Evolutionary conservation across 1,140 invertebrate genomes (phyloP).

Genomic region (Lucilia cuprina): DNA sequence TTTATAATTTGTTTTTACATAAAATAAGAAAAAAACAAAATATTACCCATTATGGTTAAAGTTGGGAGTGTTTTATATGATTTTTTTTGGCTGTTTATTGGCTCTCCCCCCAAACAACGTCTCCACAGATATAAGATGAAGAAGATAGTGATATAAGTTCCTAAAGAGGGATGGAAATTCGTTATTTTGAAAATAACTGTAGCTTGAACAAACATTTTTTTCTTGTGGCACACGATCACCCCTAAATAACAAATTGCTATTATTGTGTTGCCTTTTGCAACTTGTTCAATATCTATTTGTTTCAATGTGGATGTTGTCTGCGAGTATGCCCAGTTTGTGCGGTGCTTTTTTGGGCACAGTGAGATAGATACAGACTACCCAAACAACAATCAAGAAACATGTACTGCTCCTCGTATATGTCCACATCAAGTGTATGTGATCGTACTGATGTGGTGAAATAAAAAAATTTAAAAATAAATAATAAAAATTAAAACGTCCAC

Average conservation of each 20-base stretch:
- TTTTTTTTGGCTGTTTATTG: not conserved
- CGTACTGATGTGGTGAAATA: not conserved
- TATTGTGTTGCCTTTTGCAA: not conserved
- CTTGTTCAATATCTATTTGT: not conserved
- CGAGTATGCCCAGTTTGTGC: not conserved
- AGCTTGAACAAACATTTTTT: not conserved
- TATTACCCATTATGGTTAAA: not conserved
- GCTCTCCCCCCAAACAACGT: conserved; percentile 3
- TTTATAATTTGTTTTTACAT: not conserved
- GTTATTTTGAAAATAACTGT: not conserved
- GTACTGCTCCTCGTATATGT: not conserved
- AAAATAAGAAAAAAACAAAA: not conserved
- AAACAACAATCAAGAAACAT: not conserved
- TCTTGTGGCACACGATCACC: conserved; percentile 15
- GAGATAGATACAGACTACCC: not conserved
- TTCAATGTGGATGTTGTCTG: not conserved
- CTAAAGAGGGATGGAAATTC: too few relatives aligned
- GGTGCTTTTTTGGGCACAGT: not conserved
- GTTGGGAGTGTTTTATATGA: conserved; percentile 6
- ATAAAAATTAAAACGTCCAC: not conserved
- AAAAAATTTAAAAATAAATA: not conserved
- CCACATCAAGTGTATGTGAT: not conserved
- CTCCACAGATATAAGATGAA: not conserved
- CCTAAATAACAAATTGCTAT: not conserved
- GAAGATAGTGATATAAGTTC: not conserved